phyloP scores from a whole-genome alignment of 1,140 invertebrate genomes.

The Whitmania pigra region DNA sequence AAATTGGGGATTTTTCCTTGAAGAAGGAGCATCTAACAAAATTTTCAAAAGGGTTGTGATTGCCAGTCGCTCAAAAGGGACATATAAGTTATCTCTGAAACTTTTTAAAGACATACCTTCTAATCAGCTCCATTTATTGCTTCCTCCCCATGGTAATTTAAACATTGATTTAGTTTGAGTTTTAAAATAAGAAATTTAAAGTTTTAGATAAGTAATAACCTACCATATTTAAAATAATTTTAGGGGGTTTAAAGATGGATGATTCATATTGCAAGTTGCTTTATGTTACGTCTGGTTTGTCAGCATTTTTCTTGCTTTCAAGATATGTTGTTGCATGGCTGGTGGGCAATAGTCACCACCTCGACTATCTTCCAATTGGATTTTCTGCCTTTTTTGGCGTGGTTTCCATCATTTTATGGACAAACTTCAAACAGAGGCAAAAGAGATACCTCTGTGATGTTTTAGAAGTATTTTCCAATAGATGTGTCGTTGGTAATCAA shows the following conservation, averaged over 20 bases:
- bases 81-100: slow-evolving; percentile 1
- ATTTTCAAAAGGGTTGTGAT: background rate
- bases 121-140: background rate
- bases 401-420: background rate
- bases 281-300: background rate
- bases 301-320: slow-evolving; percentile 2
- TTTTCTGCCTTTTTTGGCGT: slow-evolving; percentile 7
- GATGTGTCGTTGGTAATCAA: background rate
- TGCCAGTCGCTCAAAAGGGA: background rate
- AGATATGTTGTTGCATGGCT: slow-evolving; percentile 6
- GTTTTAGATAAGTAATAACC: too few species aligned
- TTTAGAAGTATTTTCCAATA: background rate
- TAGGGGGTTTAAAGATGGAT: background rate
- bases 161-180: background rate
- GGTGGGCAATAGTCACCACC: background rate
- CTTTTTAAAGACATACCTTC: background rate
- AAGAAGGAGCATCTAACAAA: background rate
- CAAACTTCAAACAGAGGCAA: background rate
- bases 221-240: too few species aligned
- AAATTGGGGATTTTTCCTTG: background rate
- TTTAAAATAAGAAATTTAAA: background rate
- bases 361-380: background rate
- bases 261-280: background rate
- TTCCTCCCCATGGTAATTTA: slow-evolving; percentile 4
- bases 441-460: slow-evolving; percentile 5